A percentile compares a stretch with the other conserved stretches of the same genome.
These are phyloP conservation scores for Eristalis tenax DNA, from an alignment of 2,888 invertebrate species.

Conservation along the genomic window DNA sequence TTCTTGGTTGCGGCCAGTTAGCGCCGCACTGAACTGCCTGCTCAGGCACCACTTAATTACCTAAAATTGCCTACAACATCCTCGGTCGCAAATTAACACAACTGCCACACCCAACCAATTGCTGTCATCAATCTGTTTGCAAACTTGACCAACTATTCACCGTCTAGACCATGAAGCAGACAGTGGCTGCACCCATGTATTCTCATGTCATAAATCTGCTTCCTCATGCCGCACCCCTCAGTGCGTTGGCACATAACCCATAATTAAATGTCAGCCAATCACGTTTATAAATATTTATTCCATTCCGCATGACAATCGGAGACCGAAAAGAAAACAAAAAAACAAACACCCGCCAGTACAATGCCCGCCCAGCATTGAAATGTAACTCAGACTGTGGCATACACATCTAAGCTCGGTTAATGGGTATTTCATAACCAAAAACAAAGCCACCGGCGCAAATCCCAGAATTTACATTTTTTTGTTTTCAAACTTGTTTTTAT, in stretches of 20 bases:
- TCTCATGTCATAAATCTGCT: not conserved
- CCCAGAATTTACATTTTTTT: slow-evolving; percentile 11
- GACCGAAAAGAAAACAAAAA: not conserved
- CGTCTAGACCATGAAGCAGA: not conserved
- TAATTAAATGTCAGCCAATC: slow-evolving; percentile 10
- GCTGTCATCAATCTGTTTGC: too few relatives aligned
- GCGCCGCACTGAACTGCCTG: too few relatives aligned
- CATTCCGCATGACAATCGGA: not conserved
- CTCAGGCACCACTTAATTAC: too few relatives aligned
- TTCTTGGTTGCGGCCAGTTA: too few relatives aligned
- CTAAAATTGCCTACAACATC: too few relatives aligned
- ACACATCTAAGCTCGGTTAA: slow-evolving; percentile 21
- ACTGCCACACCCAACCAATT: too few relatives aligned
- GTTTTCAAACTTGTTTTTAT: not conserved
- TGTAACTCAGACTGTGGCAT: slow-evolving; percentile 3
- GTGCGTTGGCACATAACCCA: not conserved
- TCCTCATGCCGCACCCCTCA: not conserved
- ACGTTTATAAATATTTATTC: slow-evolving; percentile 27
- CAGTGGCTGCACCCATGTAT: not conserved
- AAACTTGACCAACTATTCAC: not conserved
- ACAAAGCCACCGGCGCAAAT: slow-evolving; percentile 18
- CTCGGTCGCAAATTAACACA: too few relatives aligned
- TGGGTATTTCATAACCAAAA: slow-evolving; percentile 34
- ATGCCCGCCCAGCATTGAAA: not conserved
- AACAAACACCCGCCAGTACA: not conserved